These are phyloP conservation scores for Anoura caudifer DNA, from an alignment of 2,113 vertebrate species.

Conservation along the genomic window DNA sequence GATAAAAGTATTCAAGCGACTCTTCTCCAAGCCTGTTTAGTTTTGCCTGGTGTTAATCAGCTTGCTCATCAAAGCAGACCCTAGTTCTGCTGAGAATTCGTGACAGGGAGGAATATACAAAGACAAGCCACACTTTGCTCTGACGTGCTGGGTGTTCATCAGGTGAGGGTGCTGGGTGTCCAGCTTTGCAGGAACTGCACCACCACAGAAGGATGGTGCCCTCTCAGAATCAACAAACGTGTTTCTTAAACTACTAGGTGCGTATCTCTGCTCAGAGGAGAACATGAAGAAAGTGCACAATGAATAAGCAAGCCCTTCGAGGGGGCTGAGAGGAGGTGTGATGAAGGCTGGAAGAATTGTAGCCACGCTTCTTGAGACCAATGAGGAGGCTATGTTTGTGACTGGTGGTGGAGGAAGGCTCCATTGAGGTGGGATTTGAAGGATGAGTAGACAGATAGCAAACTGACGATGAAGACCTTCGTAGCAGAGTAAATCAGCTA, in stretches of 20 bases:
- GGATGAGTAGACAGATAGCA: neutral
- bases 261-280: neutral
- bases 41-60: slow-evolving; percentile 28
- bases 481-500: neutral
- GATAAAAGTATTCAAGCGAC: slow-evolving; percentile 19
- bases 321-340: neutral
- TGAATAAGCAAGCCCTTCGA: neutral
- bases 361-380: neutral
- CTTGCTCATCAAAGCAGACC: slow-evolving; percentile 8
- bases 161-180: neutral
- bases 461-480: neutral
- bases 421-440: neutral
- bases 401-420: neutral
- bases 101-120: neutral
- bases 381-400: neutral
- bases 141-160: neutral
- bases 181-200: neutral
- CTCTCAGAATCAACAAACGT: neutral
- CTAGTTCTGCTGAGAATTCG: neutral
- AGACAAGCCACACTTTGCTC: neutral
- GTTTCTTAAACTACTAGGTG: neutral
- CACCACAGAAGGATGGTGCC: neutral
- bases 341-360: neutral
- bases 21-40: slow-evolving; percentile 20
- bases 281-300: neutral